Conservation (phyloP, 2,113 vertebrate genomes). For the Dunckerocampus dactyliophorus region DNA sequence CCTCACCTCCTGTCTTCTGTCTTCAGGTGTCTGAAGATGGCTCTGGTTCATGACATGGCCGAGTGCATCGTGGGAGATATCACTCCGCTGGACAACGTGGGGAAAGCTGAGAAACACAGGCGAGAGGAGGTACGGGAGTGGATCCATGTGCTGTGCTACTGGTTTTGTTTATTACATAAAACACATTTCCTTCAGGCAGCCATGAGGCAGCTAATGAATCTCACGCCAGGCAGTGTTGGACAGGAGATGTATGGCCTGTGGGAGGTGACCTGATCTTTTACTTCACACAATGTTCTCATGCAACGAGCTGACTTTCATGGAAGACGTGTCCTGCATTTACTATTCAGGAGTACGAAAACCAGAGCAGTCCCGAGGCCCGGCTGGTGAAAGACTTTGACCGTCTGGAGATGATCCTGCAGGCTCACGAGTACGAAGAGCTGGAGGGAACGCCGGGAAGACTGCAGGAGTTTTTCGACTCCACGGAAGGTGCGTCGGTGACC, state of each 20-base stretch:
- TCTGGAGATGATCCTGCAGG: slow-evolving; percentile 96
- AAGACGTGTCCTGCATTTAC: background rate
- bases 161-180: background rate
- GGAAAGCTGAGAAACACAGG: slow-evolving; percentile 91
- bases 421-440: slow-evolving; percentile 89
- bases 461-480: slow-evolving; percentile 93
- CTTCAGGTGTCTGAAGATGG: slow-evolving; percentile 86
- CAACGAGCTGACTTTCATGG: background rate
- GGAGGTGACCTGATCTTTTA: slow-evolving; percentile 75
- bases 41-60: slow-evolving; percentile 96
- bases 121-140: slow-evolving; percentile 80
- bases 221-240: slow-evolving; percentile 78
- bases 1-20: background rate
- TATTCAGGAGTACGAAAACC: slow-evolving; percentile 85
- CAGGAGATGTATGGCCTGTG: slow-evolving; percentile 89
- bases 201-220: slow-evolving; percentile 81
- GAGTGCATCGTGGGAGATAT: slow-evolving; percentile 98
- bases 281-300: background rate
- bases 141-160: background rate
- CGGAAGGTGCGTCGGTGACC: slow-evolving; percentile 70
- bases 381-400: slow-evolving; percentile 95
- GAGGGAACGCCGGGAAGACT: slow-evolving; percentile 84
- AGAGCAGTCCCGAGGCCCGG: slow-evolving; percentile 81
- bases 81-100: slow-evolving; percentile 91
- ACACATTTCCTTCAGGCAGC: slow-evolving; percentile 77